Base-by-base conservation (phyloP, 1,140 invertebrate genomes). In the Aphelenchoides besseyi region DNA sequence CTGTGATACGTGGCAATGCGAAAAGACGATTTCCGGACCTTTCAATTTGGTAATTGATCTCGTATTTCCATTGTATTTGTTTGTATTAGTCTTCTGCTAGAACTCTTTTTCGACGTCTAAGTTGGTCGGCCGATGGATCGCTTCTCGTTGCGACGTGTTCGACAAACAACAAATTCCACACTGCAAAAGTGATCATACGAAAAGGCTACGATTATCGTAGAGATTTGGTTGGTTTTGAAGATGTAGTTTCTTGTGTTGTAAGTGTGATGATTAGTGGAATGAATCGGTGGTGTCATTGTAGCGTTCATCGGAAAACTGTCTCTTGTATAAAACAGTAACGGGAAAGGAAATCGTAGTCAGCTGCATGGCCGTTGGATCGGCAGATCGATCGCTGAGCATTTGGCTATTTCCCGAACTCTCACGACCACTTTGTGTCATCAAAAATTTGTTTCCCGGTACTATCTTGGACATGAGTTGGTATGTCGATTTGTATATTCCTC, bases 191-290 rank as follows among this genome's bases (percentile, higher is more conserved):
- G 1, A 9, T 69, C 12, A 29, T 69, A 16, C 57, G 67, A 26
- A 69, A 69, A 26, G 26, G 32, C 1, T 69, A 16, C 12, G 12
- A 30, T 12, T 9, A 64, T 1, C 18, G 28, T 26, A n/a, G 12
- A 12, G 67, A 69, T 69, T 69, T 69, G 16, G 67, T 69, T 59
- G 67, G 67, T 18, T 69, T 67, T 30, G n/a, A 29, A n/a, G 57
- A 30, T 0, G 12, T 59, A 1, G 61, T 67, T 41, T 18, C 67
- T 64, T 69, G 67, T 69, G 67, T 69, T 16, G 67, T 69, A 35
- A 35, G 67, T 68, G 0, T 32, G 3, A 18, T 66, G 62, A 26
- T 68, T 1, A 26, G 16, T 23, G 5, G n/a, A n/a, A n/a, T n/a
- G n/a, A n/a, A n/a, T n/a, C n/a, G n/a, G n/a, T n/a, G n/a, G n/a